These are phyloP conservation scores for Molanna angustata DNA, from an alignment of 2,888 invertebrate genomes.

Conservation along the genomic window DNA sequence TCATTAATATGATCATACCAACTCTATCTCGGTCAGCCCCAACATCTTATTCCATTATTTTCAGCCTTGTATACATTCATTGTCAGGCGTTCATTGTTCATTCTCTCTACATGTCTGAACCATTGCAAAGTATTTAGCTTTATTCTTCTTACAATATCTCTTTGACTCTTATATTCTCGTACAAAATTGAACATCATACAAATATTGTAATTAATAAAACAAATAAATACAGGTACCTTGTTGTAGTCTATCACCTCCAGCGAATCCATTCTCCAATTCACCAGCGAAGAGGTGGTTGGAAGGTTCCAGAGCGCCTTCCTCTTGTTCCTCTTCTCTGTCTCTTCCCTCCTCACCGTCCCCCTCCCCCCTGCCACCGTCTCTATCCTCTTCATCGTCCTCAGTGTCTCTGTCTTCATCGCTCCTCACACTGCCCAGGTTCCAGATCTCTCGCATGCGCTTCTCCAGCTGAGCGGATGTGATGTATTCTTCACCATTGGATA, in stretches of 20 bases:
- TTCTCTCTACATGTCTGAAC: too few relatives aligned
- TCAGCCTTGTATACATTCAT: too few relatives aligned
- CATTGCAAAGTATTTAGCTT: too few relatives aligned
- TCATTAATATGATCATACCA: too few relatives aligned
- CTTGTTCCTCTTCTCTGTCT: slow-evolving; percentile 40
- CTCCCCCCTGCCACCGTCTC: slow-evolving; percentile 37
- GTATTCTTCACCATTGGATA: slow-evolving; percentile 83
- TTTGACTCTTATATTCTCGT: too few relatives aligned
- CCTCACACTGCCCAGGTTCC: slow-evolving; percentile 45
- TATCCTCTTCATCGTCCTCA: slow-evolving; percentile 41
- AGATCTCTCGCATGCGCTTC: slow-evolving; percentile 69
- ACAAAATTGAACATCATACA: too few relatives aligned
- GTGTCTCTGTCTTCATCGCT: slow-evolving; percentile 39
- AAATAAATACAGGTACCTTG: slow-evolving; percentile 42
- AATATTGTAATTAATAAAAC: too few relatives aligned
- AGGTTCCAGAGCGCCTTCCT: slow-evolving; percentile 40
- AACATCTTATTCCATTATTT: too few relatives aligned
- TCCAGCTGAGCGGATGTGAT: slow-evolving; percentile 82
- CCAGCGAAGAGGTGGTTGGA: slow-evolving; percentile 40
- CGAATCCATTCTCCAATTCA: slow-evolving; percentile 43
- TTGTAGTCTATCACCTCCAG: slow-evolving; percentile 40
- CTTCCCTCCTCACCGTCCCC: slow-evolving; percentile 39
- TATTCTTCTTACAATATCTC: too few relatives aligned
- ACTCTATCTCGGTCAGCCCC: too few relatives aligned
- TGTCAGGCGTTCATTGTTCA: too few relatives aligned